Evolutionary conservation across 23 tunicate genomes (phyloP), one percentile per base, ranked within the genome.

Genomic region (Phallusia fumigata): DNA sequence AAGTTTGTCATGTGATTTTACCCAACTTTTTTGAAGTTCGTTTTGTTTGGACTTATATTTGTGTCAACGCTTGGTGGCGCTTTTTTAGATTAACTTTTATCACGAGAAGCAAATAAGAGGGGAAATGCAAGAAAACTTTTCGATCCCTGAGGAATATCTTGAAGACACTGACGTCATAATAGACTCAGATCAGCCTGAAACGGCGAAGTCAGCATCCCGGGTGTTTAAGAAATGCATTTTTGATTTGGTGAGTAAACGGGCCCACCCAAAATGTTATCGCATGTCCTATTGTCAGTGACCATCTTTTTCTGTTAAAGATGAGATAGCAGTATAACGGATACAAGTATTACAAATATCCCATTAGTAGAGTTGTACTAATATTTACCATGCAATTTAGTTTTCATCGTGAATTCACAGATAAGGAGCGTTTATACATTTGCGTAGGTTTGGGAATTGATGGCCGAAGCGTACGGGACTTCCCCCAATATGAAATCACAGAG

Each of bases 371-470:
- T n/a, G n/a, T n/a, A n/a, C n/a, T n/a, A n/a, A n/a, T n/a, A n/a
- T n/a, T n/a, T n/a, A n/a, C n/a, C n/a, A n/a, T n/a, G n/a, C n/a
- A n/a, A n/a, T n/a, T n/a, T n/a, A n/a, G n/a, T n/a, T n/a, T n/a
- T n/a, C n/a, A n/a, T n/a, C n/a, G n/a, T n/a, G n/a, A n/a, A n/a
- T n/a, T n/a, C n/a, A n/a, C n/a, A n/a, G n/a, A n/a, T n/a, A n/a
- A n/a, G n/a, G n/a, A n/a, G n/a, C n/a, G n/a, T n/a, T n/a, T n/a
- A n/a, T 40, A 40, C 47, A 3, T 40, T 5, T 40, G 8, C 47
- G 47, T 64, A 83, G 87, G 92, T 83, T 31, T 77, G 95, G 30
- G 95, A 85, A 18, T 35, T 90, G 34, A 78, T 81, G 49, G 18
- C 81, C 22, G 89, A 85, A 65, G 64, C 80, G 3, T 90, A 51